phyloP scores from a whole-genome alignment of 2,888 invertebrate species.

The Heliconius cydno region DNA sequence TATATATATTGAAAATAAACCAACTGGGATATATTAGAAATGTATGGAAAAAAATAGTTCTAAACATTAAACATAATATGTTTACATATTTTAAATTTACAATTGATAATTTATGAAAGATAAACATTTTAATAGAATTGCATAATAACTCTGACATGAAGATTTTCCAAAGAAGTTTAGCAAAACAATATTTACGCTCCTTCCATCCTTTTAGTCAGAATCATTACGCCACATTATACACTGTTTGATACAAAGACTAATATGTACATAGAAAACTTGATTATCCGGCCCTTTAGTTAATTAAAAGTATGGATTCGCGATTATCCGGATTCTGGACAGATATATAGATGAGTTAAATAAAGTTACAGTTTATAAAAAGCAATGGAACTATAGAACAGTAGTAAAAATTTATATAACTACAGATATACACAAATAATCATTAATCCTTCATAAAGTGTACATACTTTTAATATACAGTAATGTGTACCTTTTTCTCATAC shows the following conservation, averaged over 20 bases:
- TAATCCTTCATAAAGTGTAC: not conserved
- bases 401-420: no score
- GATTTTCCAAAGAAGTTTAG: not conserved
- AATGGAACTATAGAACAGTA: no score
- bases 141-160: not conserved
- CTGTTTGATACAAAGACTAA: not conserved
- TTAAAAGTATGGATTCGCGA: not conserved
- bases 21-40: conserved; percentile 31
- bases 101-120: no score
- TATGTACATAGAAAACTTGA: not conserved
- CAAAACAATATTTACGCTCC: not conserved
- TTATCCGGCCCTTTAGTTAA: not conserved
- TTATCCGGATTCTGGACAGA: not conserved
- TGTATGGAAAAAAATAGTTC: not conserved
- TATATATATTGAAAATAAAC: conserved; percentile 45
- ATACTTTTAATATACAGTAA: not conserved
- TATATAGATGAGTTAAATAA: no score
- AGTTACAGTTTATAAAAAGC: no score
- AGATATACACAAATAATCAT: not conserved
- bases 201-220: not conserved
- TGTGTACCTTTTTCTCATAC: not conserved
- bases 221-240: not conserved
- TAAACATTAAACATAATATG: not conserved
- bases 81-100: not conserved
- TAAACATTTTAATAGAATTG: no score